A percentile compares a stretch with the other conserved stretches of the same genome.
Evolutionary conservation across 2,797 vertebrate genomes (phyloP).

Genomic region (Gadopsis marmoratus): DNA sequence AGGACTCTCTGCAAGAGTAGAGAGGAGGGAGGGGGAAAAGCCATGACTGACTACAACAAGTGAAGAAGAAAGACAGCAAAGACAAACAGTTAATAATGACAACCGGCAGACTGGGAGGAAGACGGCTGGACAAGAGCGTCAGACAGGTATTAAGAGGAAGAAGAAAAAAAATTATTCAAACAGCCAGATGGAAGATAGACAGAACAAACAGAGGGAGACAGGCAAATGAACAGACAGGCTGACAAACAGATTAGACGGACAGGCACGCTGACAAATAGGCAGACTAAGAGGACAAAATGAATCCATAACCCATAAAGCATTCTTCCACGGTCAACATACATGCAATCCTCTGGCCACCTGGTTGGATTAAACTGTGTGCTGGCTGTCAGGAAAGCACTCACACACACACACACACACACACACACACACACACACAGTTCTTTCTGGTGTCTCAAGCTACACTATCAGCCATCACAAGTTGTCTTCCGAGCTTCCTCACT

Average conservation of each 20-base stretch:
- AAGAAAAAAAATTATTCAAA: background rate
- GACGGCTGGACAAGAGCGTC: conserved; percentile 40
- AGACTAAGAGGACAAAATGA: conserved; percentile 69
- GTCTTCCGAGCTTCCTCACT: conserved; percentile 56
- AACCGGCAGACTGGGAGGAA: conserved; percentile 35
- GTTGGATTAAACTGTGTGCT: conserved; percentile 60
- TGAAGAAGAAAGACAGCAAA: conserved; percentile 50
- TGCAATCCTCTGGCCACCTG: conserved; percentile 75
- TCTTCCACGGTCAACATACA: conserved; percentile 72
- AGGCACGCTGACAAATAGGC: conserved; percentile 64
- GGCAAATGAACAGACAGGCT: conserved; percentile 47
- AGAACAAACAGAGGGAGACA: conserved; percentile 50
- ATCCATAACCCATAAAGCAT: conserved; percentile 67
- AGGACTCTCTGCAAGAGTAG: conserved; percentile 22
- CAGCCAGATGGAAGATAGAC: conserved; percentile 60
- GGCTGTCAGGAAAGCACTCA: conserved; percentile 27
- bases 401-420: conserved; percentile 11
- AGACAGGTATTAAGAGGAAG: conserved; percentile 49
- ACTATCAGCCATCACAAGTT: conserved; percentile 33
- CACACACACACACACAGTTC: conserved; percentile 4
- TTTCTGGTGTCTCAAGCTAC: conserved; percentile 32
- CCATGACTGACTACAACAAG: conserved; percentile 43
- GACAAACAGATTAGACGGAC: conserved; percentile 55
- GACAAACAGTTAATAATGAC: conserved; percentile 51
- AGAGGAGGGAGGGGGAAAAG: conserved; percentile 8